A percentile compares a stretch with the other conserved stretches of the same genome.
Conservation (phyloP, 2,888 invertebrate genomes). For the Dioctria rufipes region DNA sequence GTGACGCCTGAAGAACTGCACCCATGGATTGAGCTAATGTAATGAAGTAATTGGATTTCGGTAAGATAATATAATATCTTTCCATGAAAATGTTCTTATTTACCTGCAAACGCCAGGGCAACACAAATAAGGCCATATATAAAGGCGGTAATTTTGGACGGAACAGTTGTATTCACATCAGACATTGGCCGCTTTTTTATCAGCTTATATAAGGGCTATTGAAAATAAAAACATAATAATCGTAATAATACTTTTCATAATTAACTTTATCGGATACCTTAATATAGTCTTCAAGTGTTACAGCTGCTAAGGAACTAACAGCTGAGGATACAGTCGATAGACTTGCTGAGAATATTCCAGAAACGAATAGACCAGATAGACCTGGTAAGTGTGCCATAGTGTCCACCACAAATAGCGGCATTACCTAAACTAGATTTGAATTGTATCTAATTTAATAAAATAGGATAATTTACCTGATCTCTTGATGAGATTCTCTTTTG, state of each 20-base stretch:
- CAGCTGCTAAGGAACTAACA: constrained; percentile 91
- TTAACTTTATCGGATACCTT: constrained; percentile 68
- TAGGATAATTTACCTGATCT: constrained; percentile 75
- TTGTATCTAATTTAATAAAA: background rate
- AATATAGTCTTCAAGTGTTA: constrained; percentile 90
- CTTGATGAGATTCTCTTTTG: constrained; percentile 76
- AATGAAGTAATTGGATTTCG: constrained; percentile 61
- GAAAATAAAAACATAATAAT: constrained; percentile 26
- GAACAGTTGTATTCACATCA: constrained; percentile 72
- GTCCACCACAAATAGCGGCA: constrained; percentile 86
- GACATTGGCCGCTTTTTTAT: constrained; percentile 68
- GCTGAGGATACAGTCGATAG: constrained; percentile 93
- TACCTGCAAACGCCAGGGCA: constrained; percentile 85
- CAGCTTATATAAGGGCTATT: constrained; percentile 68
- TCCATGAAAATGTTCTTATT: constrained; percentile 64
- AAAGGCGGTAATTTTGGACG: constrained; percentile 80
- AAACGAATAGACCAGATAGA: constrained; percentile 89
- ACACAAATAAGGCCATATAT: constrained; percentile 83
- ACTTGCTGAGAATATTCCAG: constrained; percentile 92
- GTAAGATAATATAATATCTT: constrained; percentile 68
- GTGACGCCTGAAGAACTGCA: constrained; percentile 88
- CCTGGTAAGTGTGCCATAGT: constrained; percentile 83
- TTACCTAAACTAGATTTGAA: constrained; percentile 70
- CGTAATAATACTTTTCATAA: constrained; percentile 20
- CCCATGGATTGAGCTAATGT: constrained; percentile 81